These are phyloP conservation scores for Plodia interpunctella DNA, from an alignment of 1,140 invertebrate genomes.

Conservation along the genomic window DNA sequence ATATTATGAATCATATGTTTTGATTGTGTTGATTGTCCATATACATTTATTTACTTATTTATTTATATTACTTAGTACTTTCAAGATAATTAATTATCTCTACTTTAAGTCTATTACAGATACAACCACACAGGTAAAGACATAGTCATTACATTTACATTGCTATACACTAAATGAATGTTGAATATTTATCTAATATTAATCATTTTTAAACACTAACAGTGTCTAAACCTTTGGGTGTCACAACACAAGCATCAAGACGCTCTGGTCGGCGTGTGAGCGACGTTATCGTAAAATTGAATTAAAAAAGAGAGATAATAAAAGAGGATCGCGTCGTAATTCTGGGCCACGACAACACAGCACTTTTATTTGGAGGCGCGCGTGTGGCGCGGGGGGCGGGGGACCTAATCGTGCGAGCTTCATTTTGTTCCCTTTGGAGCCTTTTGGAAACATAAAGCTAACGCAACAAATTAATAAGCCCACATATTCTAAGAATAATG, in stretches of 20 bases:
- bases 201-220: neutral
- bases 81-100: too few relatives aligned
- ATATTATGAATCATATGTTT: too few relatives aligned
- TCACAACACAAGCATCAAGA: constrained; percentile 24
- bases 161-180: too few relatives aligned
- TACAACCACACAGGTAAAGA: too few relatives aligned
- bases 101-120: too few relatives aligned
- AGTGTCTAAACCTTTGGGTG: neutral
- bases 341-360: constrained; percentile 72
- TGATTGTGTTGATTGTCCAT: too few relatives aligned
- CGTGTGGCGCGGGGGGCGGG: constrained; percentile 48
- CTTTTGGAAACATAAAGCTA: neutral
- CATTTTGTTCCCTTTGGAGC: constrained; percentile 37
- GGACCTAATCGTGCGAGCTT: constrained; percentile 61
- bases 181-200: neutral
- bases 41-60: too few relatives aligned
- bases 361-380: constrained; percentile 70
- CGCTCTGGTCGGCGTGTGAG: constrained; percentile 32
- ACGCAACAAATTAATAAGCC: neutral
- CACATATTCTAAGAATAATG: too few relatives aligned
- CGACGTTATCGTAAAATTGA: constrained; percentile 68
- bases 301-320: constrained; percentile 72
- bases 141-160: too few relatives aligned
- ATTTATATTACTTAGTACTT: too few relatives aligned
- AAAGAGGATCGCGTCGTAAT: constrained; percentile 69